phyloP scores from a whole-genome alignment of 2,113 vertebrate genomes.

The Actenoides lindsayi region DNA sequence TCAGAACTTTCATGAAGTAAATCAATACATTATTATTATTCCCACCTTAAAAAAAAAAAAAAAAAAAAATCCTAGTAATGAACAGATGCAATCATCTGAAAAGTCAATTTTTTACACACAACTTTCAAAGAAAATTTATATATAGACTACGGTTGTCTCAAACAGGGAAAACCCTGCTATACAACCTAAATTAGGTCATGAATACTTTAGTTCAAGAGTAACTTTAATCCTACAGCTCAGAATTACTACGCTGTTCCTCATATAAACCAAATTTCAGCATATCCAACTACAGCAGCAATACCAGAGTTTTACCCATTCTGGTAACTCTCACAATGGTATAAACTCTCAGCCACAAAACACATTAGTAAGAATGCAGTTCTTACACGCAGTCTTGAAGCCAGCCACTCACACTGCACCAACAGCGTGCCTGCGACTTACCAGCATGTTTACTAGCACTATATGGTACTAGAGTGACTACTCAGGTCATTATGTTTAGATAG shows the following conservation, averaged over 20 bases:
- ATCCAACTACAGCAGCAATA: not conserved
- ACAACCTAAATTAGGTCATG: not conserved
- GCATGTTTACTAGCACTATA: not conserved
- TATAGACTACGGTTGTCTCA: not conserved
- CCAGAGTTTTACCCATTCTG: not conserved
- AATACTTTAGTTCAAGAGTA: not conserved
- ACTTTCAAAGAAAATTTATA: not conserved
- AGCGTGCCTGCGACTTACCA: not conserved
- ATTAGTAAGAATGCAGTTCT: not conserved
- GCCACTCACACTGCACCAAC: not conserved
- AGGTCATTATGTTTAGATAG: not conserved
- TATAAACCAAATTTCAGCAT: not conserved
- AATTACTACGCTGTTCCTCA: not conserved
- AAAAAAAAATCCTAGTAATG: not conserved
- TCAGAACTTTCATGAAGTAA: not conserved
- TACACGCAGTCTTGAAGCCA: not conserved
- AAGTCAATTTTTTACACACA: not conserved
- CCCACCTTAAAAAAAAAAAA: not conserved
- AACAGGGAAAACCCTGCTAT: not conserved
- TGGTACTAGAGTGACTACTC: not conserved
- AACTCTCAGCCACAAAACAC: not conserved
- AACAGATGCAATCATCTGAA: not conserved
- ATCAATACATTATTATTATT: not conserved
- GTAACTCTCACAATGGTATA: not conserved
- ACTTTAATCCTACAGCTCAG: not conserved